Base-by-base conservation (phyloP, 2,113 vertebrate species). In the Ibidorhyncha struthersii region DNA sequence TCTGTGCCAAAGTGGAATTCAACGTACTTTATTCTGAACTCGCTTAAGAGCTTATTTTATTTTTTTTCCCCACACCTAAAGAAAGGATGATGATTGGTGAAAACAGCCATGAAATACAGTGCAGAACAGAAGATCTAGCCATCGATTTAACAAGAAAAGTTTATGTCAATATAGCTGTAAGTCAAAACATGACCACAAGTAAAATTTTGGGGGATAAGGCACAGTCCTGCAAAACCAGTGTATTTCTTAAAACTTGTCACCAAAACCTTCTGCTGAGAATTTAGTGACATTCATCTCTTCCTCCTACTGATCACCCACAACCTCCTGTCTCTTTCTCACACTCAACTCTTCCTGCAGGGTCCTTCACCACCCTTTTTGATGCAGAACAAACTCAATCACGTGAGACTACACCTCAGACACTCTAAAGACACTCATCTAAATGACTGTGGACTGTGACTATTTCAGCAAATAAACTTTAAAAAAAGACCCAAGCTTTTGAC, bases 1-100 rank as follows among this genome's bases (percentile, higher is more conserved):
- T 43, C 38, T 71, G 12, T 41, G 59, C 5, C 26, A 34, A 71
- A 86, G 36, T 34, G 15, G 12, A 93, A 93, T 43, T 8, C 38
- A 61, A 23, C 5, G 52, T 10, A 40, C 1, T 2, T n/a, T 22
- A 78, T 18, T 25, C 22, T 74, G 23, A 69, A 88, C 29, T 66
- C 20, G 13, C 40, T 55, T 53, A 78, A 89, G 94, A 59, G 2
- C 7, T 14, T 3, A 29, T 49, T n/a, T 52, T 61, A 17, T 25
- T 19, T 36, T 10, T 8, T 0, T 11, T 0, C 1, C 6, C 29
- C 4, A 34, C 16, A 77, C 13, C 3, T 7, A 5, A 80, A 91
- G 18, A 32, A 21, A 55, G 6, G 14, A 73, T 8, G 11, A 63
- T 12, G 5, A 63, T 16, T 55, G 20, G 16, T 83, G 20, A 41